Percentiles rank a stretch among this genome's conserved stretches.
These are phyloP conservation scores for Entelurus aequoreus DNA, from an alignment of 2,113 vertebrate genomes.

Conservation along the genomic window DNA sequence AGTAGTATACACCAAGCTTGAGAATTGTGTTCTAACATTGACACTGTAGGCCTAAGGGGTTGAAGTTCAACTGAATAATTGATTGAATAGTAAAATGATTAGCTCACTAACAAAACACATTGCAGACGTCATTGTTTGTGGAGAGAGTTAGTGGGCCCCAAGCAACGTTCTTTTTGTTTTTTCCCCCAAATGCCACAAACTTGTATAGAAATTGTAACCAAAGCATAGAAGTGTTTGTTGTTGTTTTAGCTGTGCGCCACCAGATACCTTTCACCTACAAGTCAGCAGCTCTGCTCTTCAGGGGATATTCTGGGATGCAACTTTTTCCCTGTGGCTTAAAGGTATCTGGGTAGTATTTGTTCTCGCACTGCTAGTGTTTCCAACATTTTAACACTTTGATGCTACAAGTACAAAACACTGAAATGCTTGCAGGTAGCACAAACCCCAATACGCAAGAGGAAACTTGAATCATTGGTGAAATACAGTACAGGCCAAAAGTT, in stretches of 20 bases:
- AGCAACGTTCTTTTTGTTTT: neutral
- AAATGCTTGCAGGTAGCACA: neutral
- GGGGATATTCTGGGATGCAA: neutral
- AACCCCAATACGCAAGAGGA: no score
- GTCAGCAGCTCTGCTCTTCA: slow-evolving; percentile 1
- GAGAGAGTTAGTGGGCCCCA: neutral
- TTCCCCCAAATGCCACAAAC: neutral
- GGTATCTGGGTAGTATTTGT: slow-evolving; percentile 10
- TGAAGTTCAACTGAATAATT: slow-evolving; percentile 17
- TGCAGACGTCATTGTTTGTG: neutral
- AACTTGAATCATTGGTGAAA: no score
- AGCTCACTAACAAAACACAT: slow-evolving; percentile 7
- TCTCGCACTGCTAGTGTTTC: neutral
- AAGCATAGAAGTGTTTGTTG: neutral
- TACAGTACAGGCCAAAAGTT: no score
- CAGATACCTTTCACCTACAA: slow-evolving; percentile 54
- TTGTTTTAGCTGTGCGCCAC: neutral
- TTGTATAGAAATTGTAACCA: slow-evolving; percentile 6
- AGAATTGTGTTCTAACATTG: neutral
- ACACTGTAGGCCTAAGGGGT: neutral
- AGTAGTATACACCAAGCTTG: neutral
- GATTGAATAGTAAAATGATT: slow-evolving; percentile 32
- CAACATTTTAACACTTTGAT: no score
- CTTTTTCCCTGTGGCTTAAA: slow-evolving; percentile 3
- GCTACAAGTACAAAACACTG: neutral